A percentile compares a stretch with the other conserved stretches of the same genome.
phyloP scores from a whole-genome alignment of 2,888 invertebrate species.

The Ferrisia virgata region DNA sequence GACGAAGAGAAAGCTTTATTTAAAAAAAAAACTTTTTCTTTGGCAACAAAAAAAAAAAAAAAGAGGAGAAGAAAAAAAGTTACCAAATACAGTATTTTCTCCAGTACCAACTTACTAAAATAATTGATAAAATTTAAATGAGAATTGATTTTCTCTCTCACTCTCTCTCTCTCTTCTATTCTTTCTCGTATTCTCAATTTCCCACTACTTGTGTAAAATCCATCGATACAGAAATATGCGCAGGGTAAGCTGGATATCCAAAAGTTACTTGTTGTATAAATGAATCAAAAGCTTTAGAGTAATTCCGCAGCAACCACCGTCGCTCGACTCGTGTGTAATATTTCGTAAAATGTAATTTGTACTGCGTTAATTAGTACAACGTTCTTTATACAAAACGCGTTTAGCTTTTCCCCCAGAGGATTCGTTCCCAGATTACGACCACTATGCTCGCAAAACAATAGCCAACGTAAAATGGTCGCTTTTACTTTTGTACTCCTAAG shows the following conservation, averaged over 20 bases:
- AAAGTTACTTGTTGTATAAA: background rate
- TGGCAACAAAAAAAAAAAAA: no score
- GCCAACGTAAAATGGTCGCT: background rate
- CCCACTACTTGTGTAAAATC: background rate
- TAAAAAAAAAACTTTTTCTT: background rate
- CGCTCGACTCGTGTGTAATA: background rate
- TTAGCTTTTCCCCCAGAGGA: background rate
- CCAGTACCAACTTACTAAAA: background rate
- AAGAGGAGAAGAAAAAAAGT: background rate
- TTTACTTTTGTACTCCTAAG: background rate
- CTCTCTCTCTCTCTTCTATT: no score
- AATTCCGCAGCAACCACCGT: background rate
- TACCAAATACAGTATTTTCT: background rate
- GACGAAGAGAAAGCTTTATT: background rate
- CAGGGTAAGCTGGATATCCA: no score
- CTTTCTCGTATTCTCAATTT: no score
- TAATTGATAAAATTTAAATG: constrained; percentile 11
- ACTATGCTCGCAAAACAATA: background rate
- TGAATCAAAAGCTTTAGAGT: background rate
- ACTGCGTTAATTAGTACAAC: constrained; percentile 14
- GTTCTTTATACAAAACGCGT: constrained; percentile 11
- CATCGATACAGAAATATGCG: background rate
- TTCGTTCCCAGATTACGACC: constrained; percentile 8
- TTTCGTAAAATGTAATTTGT: constrained; percentile 9
- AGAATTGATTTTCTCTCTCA: background rate